Percentiles rank a stretch among this genome's conserved stretches.
These are phyloP conservation scores for Rutilus rutilus DNA, from an alignment of 2,113 vertebrate species.

Conservation along the genomic window DNA sequence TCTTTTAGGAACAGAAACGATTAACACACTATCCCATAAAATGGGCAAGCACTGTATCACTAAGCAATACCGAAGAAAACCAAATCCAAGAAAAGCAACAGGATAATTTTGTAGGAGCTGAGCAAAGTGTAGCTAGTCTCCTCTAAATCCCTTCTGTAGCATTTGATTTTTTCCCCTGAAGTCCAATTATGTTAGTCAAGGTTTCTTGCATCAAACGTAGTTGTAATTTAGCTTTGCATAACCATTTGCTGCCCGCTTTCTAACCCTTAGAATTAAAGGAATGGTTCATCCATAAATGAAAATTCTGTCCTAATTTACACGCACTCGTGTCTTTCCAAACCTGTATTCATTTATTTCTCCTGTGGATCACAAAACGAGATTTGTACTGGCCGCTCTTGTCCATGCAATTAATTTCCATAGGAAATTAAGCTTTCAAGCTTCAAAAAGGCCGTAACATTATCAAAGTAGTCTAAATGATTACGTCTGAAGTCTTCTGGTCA, in stretches of 20 bases:
- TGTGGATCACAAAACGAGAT: conserved; percentile 17
- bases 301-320: not conserved
- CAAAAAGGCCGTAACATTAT: not conserved
- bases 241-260: conserved; percentile 2
- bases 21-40: not conserved
- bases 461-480: not conserved
- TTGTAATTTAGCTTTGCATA: conserved; percentile 17
- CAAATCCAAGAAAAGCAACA: not conserved
- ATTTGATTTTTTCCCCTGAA: not conserved
- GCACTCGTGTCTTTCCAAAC: not conserved
- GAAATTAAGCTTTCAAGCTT: conserved; percentile 9
- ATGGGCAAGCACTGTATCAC: not conserved
- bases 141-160: too few species aligned
- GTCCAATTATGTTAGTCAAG: conserved; percentile 11
- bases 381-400: not conserved
- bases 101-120: not conserved
- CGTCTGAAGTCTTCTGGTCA: not conserved
- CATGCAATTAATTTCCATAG: not conserved
- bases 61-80: not conserved
- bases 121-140: not conserved
- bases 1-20: not conserved
- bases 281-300: conserved; percentile 3
- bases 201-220: conserved; percentile 9
- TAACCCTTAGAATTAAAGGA: conserved; percentile 2
- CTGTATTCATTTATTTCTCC: not conserved